These are phyloP conservation scores for Diprion similis DNA, from an alignment of 1,140 invertebrate species.

Conservation along the genomic window DNA sequence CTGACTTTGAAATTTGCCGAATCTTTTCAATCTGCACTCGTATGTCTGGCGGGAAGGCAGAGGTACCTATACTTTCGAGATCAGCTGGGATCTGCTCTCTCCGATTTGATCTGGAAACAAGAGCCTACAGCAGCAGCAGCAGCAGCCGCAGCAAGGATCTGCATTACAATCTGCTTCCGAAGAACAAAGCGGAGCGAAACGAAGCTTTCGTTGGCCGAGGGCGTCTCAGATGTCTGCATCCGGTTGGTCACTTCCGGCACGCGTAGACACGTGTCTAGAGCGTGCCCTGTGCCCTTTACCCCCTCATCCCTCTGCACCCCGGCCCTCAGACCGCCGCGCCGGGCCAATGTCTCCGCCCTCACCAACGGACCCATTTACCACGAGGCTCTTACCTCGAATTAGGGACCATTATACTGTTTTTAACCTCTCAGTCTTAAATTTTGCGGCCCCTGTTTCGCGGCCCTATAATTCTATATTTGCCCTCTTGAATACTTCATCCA, in stretches of 20 bases:
- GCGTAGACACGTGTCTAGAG: slow-evolving; percentile 56
- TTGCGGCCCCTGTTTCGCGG: too few species aligned
- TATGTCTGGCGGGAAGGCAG: slow-evolving; percentile 22
- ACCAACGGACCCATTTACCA: slow-evolving; percentile 1
- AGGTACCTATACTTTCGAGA: slow-evolving; percentile 40
- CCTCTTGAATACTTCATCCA: too few species aligned
- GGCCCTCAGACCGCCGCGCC: not conserved
- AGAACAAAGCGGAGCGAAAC: slow-evolving; percentile 1
- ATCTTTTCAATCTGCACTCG: not conserved
- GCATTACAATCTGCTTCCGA: slow-evolving; percentile 12
- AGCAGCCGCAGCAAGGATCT: slow-evolving; percentile 16
- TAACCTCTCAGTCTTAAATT: not conserved
- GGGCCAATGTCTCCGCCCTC: not conserved
- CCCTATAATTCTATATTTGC: too few species aligned
- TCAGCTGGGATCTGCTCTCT: slow-evolving; percentile 39
- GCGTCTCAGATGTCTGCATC: slow-evolving; percentile 59
- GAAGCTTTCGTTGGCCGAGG: slow-evolving; percentile 30
- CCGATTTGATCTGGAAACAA: slow-evolving; percentile 26
- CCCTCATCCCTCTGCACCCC: not conserved
- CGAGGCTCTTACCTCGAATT: not conserved
- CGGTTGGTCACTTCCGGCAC: slow-evolving; percentile 63
- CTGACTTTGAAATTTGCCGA: not conserved
- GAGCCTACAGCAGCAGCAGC: slow-evolving; percentile 21
- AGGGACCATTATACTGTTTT: not conserved
- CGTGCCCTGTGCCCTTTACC: slow-evolving; percentile 22